Percentiles rank a stretch among this genome's conserved stretches.
These are phyloP conservation scores for Pteronura brasiliensis DNA, from an alignment of 2,113 vertebrate genomes.

Conservation along the genomic window DNA sequence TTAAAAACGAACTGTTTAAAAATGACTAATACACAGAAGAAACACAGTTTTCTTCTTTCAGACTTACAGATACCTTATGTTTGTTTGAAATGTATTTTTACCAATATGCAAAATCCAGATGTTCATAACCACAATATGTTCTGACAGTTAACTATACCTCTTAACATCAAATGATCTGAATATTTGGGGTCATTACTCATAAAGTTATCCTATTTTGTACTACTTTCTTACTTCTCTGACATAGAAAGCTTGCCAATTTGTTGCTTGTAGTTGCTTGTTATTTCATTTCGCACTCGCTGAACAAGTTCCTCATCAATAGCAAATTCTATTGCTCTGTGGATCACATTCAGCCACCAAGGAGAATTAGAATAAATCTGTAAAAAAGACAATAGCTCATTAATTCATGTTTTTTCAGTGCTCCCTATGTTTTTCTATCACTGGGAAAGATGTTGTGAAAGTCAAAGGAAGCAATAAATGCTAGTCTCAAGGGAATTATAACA, in stretches of 20 bases:
- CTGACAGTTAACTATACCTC: constrained; percentile 27
- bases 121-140: background rate
- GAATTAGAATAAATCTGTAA: constrained; percentile 83
- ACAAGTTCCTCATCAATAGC: constrained; percentile 93
- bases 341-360: constrained; percentile 97
- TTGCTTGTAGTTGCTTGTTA: constrained; percentile 94
- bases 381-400: background rate
- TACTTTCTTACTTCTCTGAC: constrained; percentile 94
- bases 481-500: background rate
- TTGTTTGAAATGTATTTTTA: background rate
- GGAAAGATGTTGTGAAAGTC: background rate
- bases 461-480: background rate
- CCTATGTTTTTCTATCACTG: background rate
- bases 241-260: constrained; percentile 92
- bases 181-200: background rate
- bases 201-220: constrained; percentile 21
- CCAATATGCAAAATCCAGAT: constrained; percentile 37
- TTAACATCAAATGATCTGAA: constrained; percentile 1
- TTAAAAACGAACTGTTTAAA: constrained; percentile 45
- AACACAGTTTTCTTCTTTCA: constrained; percentile 19
- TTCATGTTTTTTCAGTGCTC: background rate
- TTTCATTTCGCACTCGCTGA: constrained; percentile 94
- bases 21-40: background rate
- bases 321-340: constrained; percentile 90
- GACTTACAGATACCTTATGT: background rate